Percentiles rank a stretch among this genome's conserved stretches.
These are phyloP conservation scores for Zosterops hypoxanthus DNA, from an alignment of 2,113 vertebrate species.

Conservation along the genomic window DNA sequence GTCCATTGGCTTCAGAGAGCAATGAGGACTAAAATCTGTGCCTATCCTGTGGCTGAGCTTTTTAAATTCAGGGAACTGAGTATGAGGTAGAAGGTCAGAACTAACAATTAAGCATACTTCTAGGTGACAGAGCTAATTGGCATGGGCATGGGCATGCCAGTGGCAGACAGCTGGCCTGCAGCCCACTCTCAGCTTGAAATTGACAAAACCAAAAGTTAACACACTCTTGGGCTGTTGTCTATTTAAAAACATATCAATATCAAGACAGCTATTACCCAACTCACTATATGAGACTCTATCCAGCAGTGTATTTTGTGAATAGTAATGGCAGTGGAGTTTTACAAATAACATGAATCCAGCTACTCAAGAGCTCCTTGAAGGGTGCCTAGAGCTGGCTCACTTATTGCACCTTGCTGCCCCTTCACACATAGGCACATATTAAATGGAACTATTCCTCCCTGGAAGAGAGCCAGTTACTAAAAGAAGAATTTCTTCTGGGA, in stretches of 20 bases:
- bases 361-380: background rate
- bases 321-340: background rate
- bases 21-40: background rate
- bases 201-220: background rate
- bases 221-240: background rate
- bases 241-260: background rate
- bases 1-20: background rate
- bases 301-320: background rate
- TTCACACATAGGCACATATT: background rate
- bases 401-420: background rate
- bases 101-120: background rate
- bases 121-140: constrained; percentile 2
- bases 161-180: background rate
- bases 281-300: background rate
- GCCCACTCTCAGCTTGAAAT: background rate
- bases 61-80: background rate
- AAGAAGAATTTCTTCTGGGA: background rate
- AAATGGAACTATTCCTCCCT: background rate
- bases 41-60: background rate
- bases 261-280: background rate
- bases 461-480: background rate
- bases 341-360: background rate
- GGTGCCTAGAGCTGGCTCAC: background rate
- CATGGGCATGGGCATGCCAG: accelerated
- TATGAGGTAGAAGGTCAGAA: background rate